These are phyloP conservation scores for Nephrotoma appendiculata DNA, from an alignment of 2,888 invertebrate genomes.

Conservation along the genomic window DNA sequence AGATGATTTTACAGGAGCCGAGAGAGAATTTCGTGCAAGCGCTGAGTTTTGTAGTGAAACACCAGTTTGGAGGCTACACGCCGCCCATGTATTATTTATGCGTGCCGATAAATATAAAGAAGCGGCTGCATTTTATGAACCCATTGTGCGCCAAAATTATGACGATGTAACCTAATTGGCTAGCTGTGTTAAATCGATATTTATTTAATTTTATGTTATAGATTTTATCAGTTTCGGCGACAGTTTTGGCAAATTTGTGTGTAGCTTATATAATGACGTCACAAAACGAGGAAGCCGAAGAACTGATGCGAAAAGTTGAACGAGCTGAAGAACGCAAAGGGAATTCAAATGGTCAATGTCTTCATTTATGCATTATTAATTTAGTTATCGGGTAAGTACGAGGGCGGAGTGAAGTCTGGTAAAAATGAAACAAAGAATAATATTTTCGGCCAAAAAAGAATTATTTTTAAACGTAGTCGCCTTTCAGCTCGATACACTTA, in stretches of 20 bases:
- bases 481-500: too few species aligned
- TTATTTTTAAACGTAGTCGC: too few species aligned
- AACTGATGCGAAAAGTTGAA: slow-evolving; percentile 96
- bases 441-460: too few species aligned
- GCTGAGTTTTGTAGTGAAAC: slow-evolving; percentile 97
- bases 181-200: neutral
- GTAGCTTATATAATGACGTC: slow-evolving; percentile 99
- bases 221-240: slow-evolving; percentile 91
- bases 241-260: slow-evolving; percentile 94
- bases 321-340: slow-evolving; percentile 91
- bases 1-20: slow-evolving; percentile 90
- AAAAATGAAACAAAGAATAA: too few species aligned
- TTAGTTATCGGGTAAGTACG: slow-evolving; percentile 84
- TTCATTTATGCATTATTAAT: slow-evolving; percentile 97
- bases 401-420: too few species aligned
- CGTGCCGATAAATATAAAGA: slow-evolving; percentile 98
- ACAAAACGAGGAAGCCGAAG: slow-evolving; percentile 97
- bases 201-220: slow-evolving; percentile 24
- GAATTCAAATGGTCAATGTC: slow-evolving; percentile 84
- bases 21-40: slow-evolving; percentile 91
- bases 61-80: slow-evolving; percentile 93
- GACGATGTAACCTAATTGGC: slow-evolving; percentile 46
- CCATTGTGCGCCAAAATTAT: slow-evolving; percentile 88
- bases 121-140: slow-evolving; percentile 95
- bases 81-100: slow-evolving; percentile 98